Conservation (phyloP, 2,888 invertebrate species). For the Lithophane ornitopus region DNA sequence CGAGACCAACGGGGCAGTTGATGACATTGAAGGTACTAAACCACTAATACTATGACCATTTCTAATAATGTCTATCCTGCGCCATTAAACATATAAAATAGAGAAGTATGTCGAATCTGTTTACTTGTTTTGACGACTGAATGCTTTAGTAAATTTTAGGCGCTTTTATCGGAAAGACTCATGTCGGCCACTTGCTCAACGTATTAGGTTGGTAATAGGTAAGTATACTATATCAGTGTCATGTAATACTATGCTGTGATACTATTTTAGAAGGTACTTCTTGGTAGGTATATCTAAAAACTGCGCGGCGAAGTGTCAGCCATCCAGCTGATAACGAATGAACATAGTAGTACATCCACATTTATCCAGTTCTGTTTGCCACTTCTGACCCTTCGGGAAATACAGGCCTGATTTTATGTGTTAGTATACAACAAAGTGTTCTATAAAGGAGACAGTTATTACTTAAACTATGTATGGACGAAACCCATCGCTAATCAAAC, state of each 20-base stretch:
- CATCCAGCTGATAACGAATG: not conserved
- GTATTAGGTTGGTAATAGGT: not conserved
- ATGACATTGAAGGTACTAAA: too few relatives aligned
- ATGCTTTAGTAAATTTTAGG: not conserved
- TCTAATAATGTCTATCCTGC: too few relatives aligned
- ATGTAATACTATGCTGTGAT: not conserved
- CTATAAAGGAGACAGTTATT: not conserved
- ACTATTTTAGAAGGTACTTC: not conserved
- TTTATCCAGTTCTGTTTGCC: too few relatives aligned
- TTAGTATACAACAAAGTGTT: not conserved
- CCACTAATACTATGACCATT: too few relatives aligned
- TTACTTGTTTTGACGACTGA: not conserved
- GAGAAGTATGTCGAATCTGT: not conserved
- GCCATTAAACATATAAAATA: not conserved
- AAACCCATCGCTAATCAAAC: not conserved
- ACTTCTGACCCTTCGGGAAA: too few relatives aligned
- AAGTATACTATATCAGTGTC: not conserved
- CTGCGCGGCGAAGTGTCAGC: not conserved
- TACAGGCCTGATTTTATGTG: too few relatives aligned
- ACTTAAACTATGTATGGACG: too few relatives aligned
- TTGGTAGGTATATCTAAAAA: not conserved
- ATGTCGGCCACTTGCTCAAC: not conserved
- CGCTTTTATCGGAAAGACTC: not conserved
- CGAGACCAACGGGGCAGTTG: too few relatives aligned
- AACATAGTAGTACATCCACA: not conserved